Evolutionary conservation across 2,113 vertebrate species (phyloP).

Genomic region (Taxidea taxus): DNA sequence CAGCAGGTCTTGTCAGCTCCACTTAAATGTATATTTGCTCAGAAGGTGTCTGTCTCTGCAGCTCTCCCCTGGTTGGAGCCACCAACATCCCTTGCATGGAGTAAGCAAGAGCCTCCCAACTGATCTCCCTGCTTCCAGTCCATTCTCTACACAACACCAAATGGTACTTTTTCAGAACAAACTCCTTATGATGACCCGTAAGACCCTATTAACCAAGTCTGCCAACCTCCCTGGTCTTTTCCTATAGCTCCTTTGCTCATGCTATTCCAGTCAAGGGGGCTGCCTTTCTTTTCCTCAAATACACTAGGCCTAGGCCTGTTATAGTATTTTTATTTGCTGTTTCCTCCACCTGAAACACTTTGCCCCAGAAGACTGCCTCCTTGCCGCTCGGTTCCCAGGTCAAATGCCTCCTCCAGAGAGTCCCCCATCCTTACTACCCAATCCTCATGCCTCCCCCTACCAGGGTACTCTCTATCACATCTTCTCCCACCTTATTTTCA

Average conservation of each 20-base stretch:
- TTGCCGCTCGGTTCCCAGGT: neutral
- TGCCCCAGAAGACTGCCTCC: neutral
- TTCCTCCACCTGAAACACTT: neutral
- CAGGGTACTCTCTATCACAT: neutral
- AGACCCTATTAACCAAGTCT: neutral
- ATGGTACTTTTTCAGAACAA: neutral
- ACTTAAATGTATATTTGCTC: neutral
- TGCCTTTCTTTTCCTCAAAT: neutral
- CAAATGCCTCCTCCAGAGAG: neutral
- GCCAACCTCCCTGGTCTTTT: neutral
- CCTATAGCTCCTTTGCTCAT: neutral
- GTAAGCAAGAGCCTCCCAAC: neutral
- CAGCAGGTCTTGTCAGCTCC: neutral
- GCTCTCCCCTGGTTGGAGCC: neutral
- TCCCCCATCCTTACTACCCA: neutral
- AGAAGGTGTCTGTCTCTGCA: neutral
- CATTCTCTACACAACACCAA: neutral
- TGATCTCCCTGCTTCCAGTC: neutral
- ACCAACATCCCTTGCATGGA: neutral
- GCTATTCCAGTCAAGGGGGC: neutral
- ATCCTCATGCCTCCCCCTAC: no score
- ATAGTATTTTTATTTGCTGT: neutral
- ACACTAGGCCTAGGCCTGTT: neutral
- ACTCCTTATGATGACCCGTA: neutral
- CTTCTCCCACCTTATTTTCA: neutral